Conservation (phyloP, 1,140 invertebrate species). For the Holotrichia oblita region DNA sequence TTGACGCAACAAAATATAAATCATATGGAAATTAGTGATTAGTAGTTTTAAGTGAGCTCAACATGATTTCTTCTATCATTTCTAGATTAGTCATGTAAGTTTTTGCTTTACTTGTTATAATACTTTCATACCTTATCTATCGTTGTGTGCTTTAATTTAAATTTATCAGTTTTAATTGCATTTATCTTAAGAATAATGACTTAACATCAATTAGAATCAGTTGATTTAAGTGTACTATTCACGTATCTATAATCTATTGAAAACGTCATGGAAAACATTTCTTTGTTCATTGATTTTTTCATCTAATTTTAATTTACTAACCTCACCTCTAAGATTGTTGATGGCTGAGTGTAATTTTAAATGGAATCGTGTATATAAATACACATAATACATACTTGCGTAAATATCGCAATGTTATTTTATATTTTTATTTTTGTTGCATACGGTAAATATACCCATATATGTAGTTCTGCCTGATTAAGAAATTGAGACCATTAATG, state of each 20-base stretch:
- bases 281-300: constrained; percentile 35
- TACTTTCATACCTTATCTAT: neutral
- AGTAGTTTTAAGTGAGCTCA: constrained; percentile 40
- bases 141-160: too few relatives aligned
- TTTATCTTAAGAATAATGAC: too few relatives aligned
- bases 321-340: neutral
- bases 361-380: neutral
- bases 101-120: constrained; percentile 38
- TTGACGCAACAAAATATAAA: constrained; percentile 33
- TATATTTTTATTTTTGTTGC: neutral
- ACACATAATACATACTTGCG: too few relatives aligned
- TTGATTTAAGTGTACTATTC: neutral
- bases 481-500: constrained; percentile 18
- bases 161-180: too few relatives aligned
- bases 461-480: neutral
- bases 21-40: constrained; percentile 32
- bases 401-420: neutral
- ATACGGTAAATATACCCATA: too few relatives aligned
- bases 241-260: neutral
- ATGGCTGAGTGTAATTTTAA: neutral
- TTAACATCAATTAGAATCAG: neutral
- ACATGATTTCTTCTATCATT: constrained; percentile 40
- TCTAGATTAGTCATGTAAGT: constrained; percentile 42
- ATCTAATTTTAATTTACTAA: constrained; percentile 27
- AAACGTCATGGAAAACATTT: neutral